Evolutionary conservation across 2,888 invertebrate genomes (phyloP), one percentile per base, ranked within the genome.

Genomic region (Carcina quercana): DNA sequence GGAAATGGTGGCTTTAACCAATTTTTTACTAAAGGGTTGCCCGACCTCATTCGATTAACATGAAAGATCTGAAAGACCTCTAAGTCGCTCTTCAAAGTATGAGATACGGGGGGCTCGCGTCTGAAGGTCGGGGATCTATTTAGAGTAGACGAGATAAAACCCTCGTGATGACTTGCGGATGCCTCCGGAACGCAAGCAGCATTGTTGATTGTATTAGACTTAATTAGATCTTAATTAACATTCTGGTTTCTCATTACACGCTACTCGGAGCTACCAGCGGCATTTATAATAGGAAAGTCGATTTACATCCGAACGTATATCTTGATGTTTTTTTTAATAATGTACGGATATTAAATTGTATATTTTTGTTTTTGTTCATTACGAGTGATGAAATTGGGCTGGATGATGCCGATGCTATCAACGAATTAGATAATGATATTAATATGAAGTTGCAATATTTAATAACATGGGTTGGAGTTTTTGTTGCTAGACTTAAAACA

Each of bases 171-270:
- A 83, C 82, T 83, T 82, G 82, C 80, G 65, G 63, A 71, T 70
- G 74, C 72, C 68, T 68, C 67, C 69, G 69, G 66, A 74, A 74
- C 71, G 76, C 76, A 68, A 70, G 74, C 76, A 76, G 72, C 78
- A 75, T 82, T 78, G 78, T 78, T 80, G 82, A 80, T 80, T 83
- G 80, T 82, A 83, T 82, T 83, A 82, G 73, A 80, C 61, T 79
- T 82, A 79, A 83, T 83, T 83, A 79, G 78, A 78, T 79, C 80
- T 79, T 82, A 82, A 82, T 83, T 82, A 83, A 79, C 78, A 79
- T 82, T 82, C 74, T 72, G 74, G 72, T 79, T 80, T 83, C 82
- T 82, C 76, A 83, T 83, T 83, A 82, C 80, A 80, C 78, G 82
- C 74, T 79, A 65, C 73, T 74, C 76, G 53, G 59, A 59, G 76